These are phyloP conservation scores for Arrhopalites spinosus DNA, from an alignment of 2,888 invertebrate species.

Conservation along the genomic window DNA sequence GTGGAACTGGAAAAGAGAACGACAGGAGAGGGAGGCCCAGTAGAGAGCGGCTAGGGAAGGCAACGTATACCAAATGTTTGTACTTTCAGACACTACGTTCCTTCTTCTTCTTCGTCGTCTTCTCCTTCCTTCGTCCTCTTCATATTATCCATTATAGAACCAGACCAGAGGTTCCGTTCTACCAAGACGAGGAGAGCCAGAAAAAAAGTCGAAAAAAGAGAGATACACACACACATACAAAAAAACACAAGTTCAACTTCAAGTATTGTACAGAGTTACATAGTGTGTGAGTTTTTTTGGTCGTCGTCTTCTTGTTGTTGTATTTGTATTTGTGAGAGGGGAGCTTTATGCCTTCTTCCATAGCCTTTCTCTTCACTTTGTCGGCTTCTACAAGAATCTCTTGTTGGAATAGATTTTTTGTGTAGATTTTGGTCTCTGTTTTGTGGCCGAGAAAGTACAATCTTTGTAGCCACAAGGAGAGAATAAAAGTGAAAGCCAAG, in stretches of 20 bases:
- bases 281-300: not conserved
- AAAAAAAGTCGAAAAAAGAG: too few species aligned
- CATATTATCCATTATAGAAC: not conserved
- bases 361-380: not conserved
- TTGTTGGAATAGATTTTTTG: too few species aligned
- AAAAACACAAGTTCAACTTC: too few species aligned
- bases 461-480: too few species aligned
- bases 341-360: not conserved
- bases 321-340: not conserved
- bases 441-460: too few species aligned
- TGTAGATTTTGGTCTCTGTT: too few species aligned
- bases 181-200: too few species aligned
- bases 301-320: not conserved
- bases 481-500: too few species aligned
- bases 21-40: slow-evolving; percentile 11
- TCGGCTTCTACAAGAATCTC: slow-evolving; percentile 9
- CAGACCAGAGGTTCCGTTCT: too few species aligned
- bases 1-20: not conserved
- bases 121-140: not conserved
- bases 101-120: not conserved
- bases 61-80: slow-evolving; percentile 16
- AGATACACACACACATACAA: too few species aligned
- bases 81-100: not conserved
- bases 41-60: slow-evolving; percentile 27
- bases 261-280: not conserved